Evolutionary conservation across 2,888 invertebrate genomes (phyloP).

Genomic region (Sphaeridia pumilis): DNA sequence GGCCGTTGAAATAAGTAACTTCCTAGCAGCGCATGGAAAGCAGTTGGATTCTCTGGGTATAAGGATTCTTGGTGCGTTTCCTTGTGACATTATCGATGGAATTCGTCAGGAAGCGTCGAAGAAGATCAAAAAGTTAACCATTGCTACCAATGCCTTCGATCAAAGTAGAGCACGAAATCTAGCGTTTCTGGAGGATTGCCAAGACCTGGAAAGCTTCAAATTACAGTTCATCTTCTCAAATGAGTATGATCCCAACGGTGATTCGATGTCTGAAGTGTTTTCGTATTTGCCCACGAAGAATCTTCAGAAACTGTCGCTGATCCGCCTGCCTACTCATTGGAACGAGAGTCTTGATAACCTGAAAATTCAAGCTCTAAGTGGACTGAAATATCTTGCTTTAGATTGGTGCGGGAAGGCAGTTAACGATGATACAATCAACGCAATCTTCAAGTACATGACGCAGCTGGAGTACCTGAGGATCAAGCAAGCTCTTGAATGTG

Average conservation of each 20-base stretch:
- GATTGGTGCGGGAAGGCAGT: background rate
- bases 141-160: background rate
- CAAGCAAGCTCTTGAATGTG: background rate
- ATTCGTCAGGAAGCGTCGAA: background rate
- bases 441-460: background rate
- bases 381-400: background rate
- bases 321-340: background rate
- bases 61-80: background rate
- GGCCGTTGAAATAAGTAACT: background rate
- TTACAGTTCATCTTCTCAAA: background rate
- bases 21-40: background rate
- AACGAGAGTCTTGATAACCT: background rate
- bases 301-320: background rate
- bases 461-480: background rate
- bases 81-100: background rate
- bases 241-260: background rate
- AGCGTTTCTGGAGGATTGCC: background rate
- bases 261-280: background rate
- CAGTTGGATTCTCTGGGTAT: background rate
- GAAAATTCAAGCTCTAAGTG: background rate
- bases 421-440: background rate
- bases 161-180: background rate
- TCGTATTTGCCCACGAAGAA: background rate
- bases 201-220: background rate
- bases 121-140: background rate